phyloP scores from a whole-genome alignment of 2,113 vertebrate species.

The Perccottus glenii region DNA sequence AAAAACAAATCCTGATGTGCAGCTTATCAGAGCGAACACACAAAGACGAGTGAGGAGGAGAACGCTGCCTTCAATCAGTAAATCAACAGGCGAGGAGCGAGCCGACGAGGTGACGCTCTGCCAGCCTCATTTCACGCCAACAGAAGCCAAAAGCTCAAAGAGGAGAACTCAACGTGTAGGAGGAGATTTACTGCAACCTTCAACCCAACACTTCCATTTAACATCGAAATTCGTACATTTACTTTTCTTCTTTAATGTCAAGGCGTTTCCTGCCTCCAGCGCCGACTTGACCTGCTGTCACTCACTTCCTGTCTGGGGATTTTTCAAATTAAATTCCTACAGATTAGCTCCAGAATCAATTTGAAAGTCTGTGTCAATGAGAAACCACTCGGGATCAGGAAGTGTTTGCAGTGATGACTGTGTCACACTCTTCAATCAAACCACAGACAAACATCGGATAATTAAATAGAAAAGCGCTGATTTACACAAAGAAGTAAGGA shows the following conservation, averaged over 20 bases:
- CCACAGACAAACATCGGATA: background rate
- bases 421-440: background rate
- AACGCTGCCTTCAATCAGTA: constrained; percentile 22
- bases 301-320: constrained; percentile 35
- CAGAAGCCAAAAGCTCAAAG: constrained; percentile 15
- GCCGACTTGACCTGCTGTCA: constrained; percentile 6
- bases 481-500: background rate
- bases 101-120: constrained; percentile 13
- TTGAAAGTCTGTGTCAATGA: constrained; percentile 18
- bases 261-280: constrained; percentile 1
- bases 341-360: constrained; percentile 31
- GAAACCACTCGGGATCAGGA: background rate
- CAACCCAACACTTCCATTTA: constrained; percentile 10
- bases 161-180: constrained; percentile 24
- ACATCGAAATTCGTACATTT: background rate
- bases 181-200: constrained; percentile 29
- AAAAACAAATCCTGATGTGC: constrained; percentile 20
- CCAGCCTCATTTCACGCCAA: constrained; percentile 42
- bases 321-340: constrained; percentile 34
- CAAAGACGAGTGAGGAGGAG: constrained; percentile 2
- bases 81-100: constrained; percentile 8
- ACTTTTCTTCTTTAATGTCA: background rate
- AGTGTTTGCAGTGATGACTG: constrained; percentile 10
- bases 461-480: background rate
- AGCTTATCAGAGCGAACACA: constrained; percentile 28